Percentiles rank a stretch among this genome's conserved stretches.
Evolutionary conservation across 2,113 vertebrate genomes (phyloP).

Genomic region (mouse (Mus musculus)): GRCm39 chr12:29946001-29946500

Average conservation of each 20-base stretch:
- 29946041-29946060: not conserved
- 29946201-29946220: not conserved
- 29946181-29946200: fast-evolving
- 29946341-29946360: not conserved
- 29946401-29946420: not conserved
- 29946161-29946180: fast-evolving
- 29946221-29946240: not conserved
- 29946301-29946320: not conserved
- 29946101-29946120: not conserved
- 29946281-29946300: not conserved
- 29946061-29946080: not conserved
- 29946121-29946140: fast-evolving
- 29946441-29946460: not conserved
- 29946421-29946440: not conserved
- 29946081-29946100: fast-evolving
- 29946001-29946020: not conserved
- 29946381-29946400: not conserved
- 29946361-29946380: not conserved
- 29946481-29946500: not conserved
- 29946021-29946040: not conserved
- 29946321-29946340: not conserved
- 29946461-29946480: not conserved
- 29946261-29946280: not conserved
- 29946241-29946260: not conserved
- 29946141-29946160: fast-evolving